Base-by-base conservation (phyloP, 2,888 invertebrate genomes). In the Rotaria macrura region DNA sequence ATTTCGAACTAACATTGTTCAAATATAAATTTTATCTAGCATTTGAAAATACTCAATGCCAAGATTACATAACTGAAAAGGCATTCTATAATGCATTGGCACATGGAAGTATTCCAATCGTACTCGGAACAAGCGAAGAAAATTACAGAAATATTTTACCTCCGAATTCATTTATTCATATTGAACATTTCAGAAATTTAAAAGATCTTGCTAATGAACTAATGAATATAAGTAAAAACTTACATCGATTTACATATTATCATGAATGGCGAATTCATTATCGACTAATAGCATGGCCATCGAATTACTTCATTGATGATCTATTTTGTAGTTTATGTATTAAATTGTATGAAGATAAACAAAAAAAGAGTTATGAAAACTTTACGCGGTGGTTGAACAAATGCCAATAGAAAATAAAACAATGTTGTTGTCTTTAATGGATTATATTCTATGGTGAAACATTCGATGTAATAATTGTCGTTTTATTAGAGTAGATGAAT, bases 1-100 rank as follows among this genome's bases (percentile, higher is more conserved):
- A 84, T 17, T 85, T 83, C 52, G 84, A 85, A 84, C 29, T 49
- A 84, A 49, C 49, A 23, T 17, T 79, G 29, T 84, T 85, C 7
- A 43, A 29, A 29, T 52, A 85, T 23, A 85, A 84, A 79, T 85
- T 85, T 40, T 85, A 84, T 84, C 84, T 85, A 47, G 84, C 85
- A n/a, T 84, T 85, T 34, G 85, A 85, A 54, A 85, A 85, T 34
- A 12, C 84, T 34, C 43, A 85, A 55, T 85, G 85, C 79, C 47
- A 74, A 29, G 85, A 85, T 84, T 85, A 85, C 74, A 84, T 85
- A 9, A 85, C 85, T 3, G 85, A 85, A 79, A 85, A 85, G 55
- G 34, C 43, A 29, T 85, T 84, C 20, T 84, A 72, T 55, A 52
- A 84, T 52, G 84, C 85, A 38, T 47, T 85, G 9, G 52, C 29